Conservation (phyloP, 1,140 invertebrate genomes). For the Drosophila sulfurigaster region DNA sequence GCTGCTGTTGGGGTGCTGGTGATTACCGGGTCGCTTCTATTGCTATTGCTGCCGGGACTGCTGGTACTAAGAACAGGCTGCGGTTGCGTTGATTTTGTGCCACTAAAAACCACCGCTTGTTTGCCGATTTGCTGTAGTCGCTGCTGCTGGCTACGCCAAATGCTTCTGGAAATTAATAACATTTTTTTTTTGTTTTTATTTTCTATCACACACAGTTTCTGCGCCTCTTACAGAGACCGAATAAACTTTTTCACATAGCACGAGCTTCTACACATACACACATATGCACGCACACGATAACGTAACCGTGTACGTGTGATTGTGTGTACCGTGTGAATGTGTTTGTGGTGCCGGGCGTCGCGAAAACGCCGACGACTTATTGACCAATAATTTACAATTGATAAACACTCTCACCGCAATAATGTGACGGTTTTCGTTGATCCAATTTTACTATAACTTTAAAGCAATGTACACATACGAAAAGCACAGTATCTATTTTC, state of each 20-base stretch:
- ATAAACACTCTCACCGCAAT: slow-evolving; percentile 23
- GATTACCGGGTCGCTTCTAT: slow-evolving; percentile 38
- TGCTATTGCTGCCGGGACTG: slow-evolving; percentile 3
- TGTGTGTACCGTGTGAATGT: slow-evolving; percentile 9
- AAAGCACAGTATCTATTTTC: background rate
- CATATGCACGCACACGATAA: slow-evolving; percentile 50
- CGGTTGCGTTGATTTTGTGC: slow-evolving; percentile 27
- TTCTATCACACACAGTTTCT: slow-evolving; percentile 19
- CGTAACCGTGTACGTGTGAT: background rate
- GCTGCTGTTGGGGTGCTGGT: slow-evolving; percentile 24
- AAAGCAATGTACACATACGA: background rate
- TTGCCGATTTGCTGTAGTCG: slow-evolving; percentile 53
- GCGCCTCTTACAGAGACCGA: slow-evolving; percentile 36
- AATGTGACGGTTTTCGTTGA: background rate
- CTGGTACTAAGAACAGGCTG: slow-evolving; percentile 11
- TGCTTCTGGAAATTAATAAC: slow-evolving; percentile 72
- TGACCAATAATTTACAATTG: slow-evolving; percentile 39
- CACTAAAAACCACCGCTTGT: slow-evolving; percentile 34
- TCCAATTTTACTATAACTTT: background rate
- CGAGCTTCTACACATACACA: slow-evolving; percentile 55
- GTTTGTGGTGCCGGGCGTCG: slow-evolving; percentile 70
- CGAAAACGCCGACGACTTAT: slow-evolving; percentile 69
- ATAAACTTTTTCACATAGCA: slow-evolving; percentile 53
- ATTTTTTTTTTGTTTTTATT: slow-evolving; percentile 58
- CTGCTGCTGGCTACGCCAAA: slow-evolving; percentile 71